Evolutionary conservation across 1,140 invertebrate genomes (phyloP).

Genomic region (Solen grandis): DNA sequence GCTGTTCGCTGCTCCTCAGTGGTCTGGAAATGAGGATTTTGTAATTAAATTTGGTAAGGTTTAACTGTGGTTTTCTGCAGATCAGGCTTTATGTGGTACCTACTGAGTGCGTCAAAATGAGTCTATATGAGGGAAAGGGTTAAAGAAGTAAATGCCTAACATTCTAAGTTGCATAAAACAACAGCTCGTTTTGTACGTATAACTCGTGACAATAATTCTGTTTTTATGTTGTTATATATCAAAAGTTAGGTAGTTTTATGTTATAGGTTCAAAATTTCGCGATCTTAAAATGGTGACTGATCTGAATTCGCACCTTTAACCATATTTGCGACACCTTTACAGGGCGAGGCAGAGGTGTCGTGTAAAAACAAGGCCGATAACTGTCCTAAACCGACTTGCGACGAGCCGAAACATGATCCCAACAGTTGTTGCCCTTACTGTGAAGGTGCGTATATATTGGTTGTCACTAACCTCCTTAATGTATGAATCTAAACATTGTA

Average conservation of each 20-base stretch:
- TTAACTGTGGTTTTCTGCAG: no score
- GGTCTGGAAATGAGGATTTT: no score
- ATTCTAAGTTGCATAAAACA: no score
- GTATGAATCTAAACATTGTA: no score
- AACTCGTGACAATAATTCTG: no score
- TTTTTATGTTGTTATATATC: neutral
- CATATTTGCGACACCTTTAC: neutral
- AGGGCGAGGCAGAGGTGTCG: constrained; percentile 36
- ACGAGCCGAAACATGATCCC: constrained; percentile 27
- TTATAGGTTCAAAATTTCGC: neutral
- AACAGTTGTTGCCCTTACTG: constrained; percentile 52
- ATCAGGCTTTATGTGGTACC: no score
- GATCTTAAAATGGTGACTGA: neutral
- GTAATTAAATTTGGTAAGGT: no score
- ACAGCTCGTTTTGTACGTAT: no score
- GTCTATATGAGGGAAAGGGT: no score
- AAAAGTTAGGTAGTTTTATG: neutral
- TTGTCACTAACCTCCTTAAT: neutral
- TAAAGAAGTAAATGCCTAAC: no score
- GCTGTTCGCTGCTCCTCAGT: no score
- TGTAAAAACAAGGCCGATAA: constrained; percentile 50
- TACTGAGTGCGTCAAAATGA: no score
- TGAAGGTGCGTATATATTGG: constrained; percentile 31
- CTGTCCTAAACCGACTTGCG: constrained; percentile 38
- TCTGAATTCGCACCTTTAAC: neutral